These are phyloP conservation scores for Crossocerus cetratus DNA, from an alignment of 2,888 invertebrate genomes.

Conservation along the genomic window DNA sequence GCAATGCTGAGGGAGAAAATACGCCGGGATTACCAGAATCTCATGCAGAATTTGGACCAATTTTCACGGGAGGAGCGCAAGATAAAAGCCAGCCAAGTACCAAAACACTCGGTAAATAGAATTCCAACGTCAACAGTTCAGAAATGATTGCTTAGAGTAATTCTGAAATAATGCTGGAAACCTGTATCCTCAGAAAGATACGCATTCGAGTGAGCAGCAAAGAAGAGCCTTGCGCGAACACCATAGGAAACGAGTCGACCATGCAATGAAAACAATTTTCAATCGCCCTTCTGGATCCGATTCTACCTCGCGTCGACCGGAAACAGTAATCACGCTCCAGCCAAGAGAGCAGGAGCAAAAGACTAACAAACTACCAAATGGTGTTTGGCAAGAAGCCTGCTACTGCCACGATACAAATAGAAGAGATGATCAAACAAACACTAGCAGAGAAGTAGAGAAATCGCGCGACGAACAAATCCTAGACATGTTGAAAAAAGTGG, in stretches of 20 bases:
- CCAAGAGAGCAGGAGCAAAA: constrained; percentile 41
- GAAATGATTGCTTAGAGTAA: background rate
- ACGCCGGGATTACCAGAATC: constrained; percentile 67
- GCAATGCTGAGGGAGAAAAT: constrained; percentile 70
- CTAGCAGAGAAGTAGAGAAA: constrained; percentile 45
- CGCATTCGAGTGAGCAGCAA: constrained; percentile 23
- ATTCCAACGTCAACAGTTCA: background rate
- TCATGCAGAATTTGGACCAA: constrained; percentile 67
- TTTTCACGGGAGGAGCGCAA: constrained; percentile 66
- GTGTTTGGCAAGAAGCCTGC: constrained; percentile 54
- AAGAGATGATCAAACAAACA: constrained; percentile 2
- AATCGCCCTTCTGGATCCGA: constrained; percentile 7
- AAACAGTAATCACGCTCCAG: constrained; percentile 62
- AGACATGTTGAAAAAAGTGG: constrained; percentile 71
- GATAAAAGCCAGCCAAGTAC: constrained; percentile 63
- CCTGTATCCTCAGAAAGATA: constrained; percentile 36
- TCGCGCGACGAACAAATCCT: constrained; percentile 69
- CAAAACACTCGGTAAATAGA: constrained; percentile 50
- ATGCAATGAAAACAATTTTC: constrained; percentile 75
- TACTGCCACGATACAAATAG: constrained; percentile 22
- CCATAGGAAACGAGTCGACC: constrained; percentile 76
- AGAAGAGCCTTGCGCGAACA: constrained; percentile 33
- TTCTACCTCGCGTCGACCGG: constrained; percentile 22
- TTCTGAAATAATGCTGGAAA: background rate
- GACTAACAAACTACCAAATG: constrained; percentile 18